Conservation (phyloP, 2,113 vertebrate species). For the Urocolius indicus region DNA sequence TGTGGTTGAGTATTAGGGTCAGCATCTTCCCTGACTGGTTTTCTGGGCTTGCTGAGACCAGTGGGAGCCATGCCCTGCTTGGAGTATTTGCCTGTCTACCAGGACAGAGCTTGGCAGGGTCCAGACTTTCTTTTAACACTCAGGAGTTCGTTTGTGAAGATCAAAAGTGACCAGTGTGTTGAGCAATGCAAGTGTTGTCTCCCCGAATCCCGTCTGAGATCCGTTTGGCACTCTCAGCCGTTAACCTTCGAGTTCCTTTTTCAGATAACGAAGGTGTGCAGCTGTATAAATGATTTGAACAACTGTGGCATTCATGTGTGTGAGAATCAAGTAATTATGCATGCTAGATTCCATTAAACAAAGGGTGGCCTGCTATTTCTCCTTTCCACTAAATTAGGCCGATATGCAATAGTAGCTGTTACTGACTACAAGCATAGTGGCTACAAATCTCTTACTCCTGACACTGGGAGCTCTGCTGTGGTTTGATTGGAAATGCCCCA, state of each 20-base stretch:
- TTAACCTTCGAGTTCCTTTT: not conserved
- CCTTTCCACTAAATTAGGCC: slow-evolving; percentile 29
- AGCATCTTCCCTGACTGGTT: not conserved
- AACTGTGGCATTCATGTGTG: not conserved
- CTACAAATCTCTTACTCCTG: not conserved
- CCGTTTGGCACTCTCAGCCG: not conserved
- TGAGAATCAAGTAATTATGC: slow-evolving; percentile 30
- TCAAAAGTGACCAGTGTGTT: not conserved
- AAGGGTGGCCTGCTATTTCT: not conserved
- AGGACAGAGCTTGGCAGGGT: not conserved
- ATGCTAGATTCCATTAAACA: slow-evolving; percentile 5
- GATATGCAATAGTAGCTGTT: not conserved
- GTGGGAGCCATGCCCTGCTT: not conserved
- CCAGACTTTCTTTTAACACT: not conserved
- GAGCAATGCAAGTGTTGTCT: not conserved
- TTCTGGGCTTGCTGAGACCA: not conserved
- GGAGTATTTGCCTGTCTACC: not conserved
- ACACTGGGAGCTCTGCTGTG: not conserved
- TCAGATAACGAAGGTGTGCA: not conserved
- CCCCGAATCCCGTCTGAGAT: not conserved
- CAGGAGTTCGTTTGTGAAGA: not conserved
- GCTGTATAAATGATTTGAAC: not conserved
- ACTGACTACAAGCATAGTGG: not conserved
- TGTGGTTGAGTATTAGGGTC: not conserved
- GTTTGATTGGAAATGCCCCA: not conserved